Evolutionary conservation across 2,797 vertebrate genomes (phyloP), one percentile per base, ranked within the genome.

Genomic region (Adelosebastes latens): DNA sequence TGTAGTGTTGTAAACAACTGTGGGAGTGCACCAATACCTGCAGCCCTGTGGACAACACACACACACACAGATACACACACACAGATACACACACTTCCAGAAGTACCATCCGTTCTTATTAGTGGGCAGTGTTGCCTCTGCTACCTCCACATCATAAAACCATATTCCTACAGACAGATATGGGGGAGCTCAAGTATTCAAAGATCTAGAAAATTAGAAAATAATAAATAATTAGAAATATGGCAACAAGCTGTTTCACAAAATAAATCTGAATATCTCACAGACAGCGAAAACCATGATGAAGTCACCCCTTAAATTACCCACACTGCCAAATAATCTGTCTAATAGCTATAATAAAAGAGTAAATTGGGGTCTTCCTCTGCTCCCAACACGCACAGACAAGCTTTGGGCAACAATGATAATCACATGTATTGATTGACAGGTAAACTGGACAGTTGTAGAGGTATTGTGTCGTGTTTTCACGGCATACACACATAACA

Each of bases 71-170:
- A 67, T 70, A 53, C 62, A 36, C 11, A 14, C 81, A 69, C 79
- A 14, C 4, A 14, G 2, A 42, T 0, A 42, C 39, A 16, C 82
- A 70, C 81, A 49, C 71, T 22, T 63, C n/a, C 76, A 79, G 60
- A 83, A 76, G 75, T 77, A 60, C 73, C 61, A 75, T 72, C 20
- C 52, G 53, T 70, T 64, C 73, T 73, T 42, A 77, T 87, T 86
- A 87, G 89, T 87, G 84, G 83, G 88, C 82, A 80, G 72, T 88
- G 88, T 79, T 88, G 89, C 90, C 83, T 91, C 63, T 73, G 77
- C 79, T 88, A 86, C 86, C 80, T 86, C 66, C 76, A 80, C 73
- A 89, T 82, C 75, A 84, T 29, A 59, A 49, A 49, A 68, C n/a
- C 76, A 70, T 49, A 68, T 61, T 46, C 29, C 53, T 46, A 32